Evolutionary conservation across 1,140 invertebrate genomes (phyloP), one percentile per base, ranked within the genome.

Genomic region (Bactericera cockerelli): DNA sequence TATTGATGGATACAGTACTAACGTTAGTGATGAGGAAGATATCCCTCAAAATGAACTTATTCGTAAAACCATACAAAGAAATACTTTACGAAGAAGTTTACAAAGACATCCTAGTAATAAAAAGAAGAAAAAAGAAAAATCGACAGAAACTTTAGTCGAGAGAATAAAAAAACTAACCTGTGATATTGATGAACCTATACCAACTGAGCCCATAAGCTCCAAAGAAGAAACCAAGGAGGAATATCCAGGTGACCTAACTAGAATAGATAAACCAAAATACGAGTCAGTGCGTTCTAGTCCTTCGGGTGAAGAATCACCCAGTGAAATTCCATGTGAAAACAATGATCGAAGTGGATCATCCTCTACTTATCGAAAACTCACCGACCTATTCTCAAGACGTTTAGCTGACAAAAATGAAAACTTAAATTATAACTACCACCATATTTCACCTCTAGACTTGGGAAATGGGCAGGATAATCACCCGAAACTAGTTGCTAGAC

Each of bases 91-190:
- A 2, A 71, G 84, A 21, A 84, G 81, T 11, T 67, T 86, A 59
- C 80, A 88, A 64, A 79, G 85, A 70, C 78, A 79, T 55, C 66
- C 71, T 68, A 79, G 59, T 14, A 62, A 68, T 1, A 67, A 69
- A 6, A 75, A 72, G 60, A 72, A 73, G 60, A 70, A 69, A 76
- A 68, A 77, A 76, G 62, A 69, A 65, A 16, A 67, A 70, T 55
- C 71, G 72, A 61, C 79, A 77, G 66, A 76, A 74, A 86, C 85
- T 0, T 68, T 90, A 14, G 83, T 86, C 24, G 87, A 90, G 63
- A 76, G 85, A 53, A 89, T 89, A 59, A 80, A 84, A 39, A 81
- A 86, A 63, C 70, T 89, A 16, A 90, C 86, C 1, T 89, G 86
- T 67, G 83, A 87, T 62, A 82, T 88, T 49, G 84, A 86, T 57